Base-by-base conservation (phyloP, 2,888 invertebrate genomes). In the Drepana falcataria region DNA sequence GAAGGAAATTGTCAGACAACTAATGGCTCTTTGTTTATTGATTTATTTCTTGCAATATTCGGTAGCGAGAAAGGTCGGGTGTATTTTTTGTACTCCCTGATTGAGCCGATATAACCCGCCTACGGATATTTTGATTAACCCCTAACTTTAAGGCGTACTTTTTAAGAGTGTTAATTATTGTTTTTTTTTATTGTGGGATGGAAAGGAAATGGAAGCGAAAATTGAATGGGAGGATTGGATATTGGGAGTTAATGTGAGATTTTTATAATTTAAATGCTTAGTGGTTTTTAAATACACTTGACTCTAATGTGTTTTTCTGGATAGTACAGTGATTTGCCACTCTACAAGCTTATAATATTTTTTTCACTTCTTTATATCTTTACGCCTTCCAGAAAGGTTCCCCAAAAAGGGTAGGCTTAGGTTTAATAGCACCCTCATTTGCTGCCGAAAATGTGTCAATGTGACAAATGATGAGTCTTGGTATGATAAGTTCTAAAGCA, bases 1-100 rank as follows among this genome's bases (percentile, higher is more conserved):
- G 84, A 78, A 87, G 88, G 88, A 90, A 87, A 89, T 85, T 85
- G 89, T 86, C 81, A 82, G 89, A 85, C 87, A 87, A 82, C 86
- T 87, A 87, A 89, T 88, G 88, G 84, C 67, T 88, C 87, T 88
- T 88, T 89, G 89, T 89, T 86, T 87, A 89, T 89, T 88, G 89
- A 90, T 89, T 89, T 87, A 88, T 89, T 81, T 77, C 76, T 79
- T 73, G 82, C 83, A 87, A 88, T 88, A 87, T 87, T 88, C 87
- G 85, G 89, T 87, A 90, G 90, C 89, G 74, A 69, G 79, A 73
- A 66, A 81, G 81, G 78, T 81, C 81, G 81, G 71, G 68, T 71
- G 66, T 64, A 73, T 76, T 86, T 85, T 85, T 87, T 77, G 63
- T 59, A 56, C 61, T 51, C 55, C 65, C 73, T 82, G 81, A 85